Percentiles rank a stretch among this genome's conserved stretches.
Evolutionary conservation across 2,888 invertebrate species (phyloP).

Genomic region (Hydriomena furcata): DNA sequence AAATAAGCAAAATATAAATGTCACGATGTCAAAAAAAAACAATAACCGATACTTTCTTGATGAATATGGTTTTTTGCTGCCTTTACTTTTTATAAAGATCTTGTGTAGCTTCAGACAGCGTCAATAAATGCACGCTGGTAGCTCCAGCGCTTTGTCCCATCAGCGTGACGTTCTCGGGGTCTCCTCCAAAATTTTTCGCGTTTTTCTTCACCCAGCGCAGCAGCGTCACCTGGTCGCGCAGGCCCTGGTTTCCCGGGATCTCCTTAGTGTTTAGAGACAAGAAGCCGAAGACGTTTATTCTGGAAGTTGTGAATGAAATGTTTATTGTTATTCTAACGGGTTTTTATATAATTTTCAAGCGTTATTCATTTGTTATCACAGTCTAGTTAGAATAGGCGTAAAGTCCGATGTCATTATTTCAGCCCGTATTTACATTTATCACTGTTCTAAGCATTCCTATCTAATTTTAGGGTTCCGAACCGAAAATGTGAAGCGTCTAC

Average conservation of each 20-base stretch:
- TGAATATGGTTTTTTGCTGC: too few relatives aligned
- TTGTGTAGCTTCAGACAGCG: constrained; percentile 57
- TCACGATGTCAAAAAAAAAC: neutral
- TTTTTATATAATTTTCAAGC: too few relatives aligned
- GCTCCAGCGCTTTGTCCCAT: constrained; percentile 76
- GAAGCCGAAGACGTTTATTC: constrained; percentile 73
- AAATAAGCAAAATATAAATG: neutral
- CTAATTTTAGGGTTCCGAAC: too few relatives aligned
- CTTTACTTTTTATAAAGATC: constrained; percentile 64
- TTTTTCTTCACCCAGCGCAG: constrained; percentile 70
- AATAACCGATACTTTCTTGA: neutral
- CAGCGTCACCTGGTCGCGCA: constrained; percentile 70
- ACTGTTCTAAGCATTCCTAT: too few relatives aligned
- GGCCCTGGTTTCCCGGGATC: constrained; percentile 74
- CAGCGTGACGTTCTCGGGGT: constrained; percentile 66
- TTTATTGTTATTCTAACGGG: too few relatives aligned
- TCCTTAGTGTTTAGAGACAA: constrained; percentile 60
- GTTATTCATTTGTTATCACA: too few relatives aligned
- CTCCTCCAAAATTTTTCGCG: constrained; percentile 65
- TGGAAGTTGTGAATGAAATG: constrained; percentile 43
- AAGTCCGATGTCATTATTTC: too few relatives aligned
- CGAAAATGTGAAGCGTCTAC: too few relatives aligned
- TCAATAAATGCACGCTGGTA: constrained; percentile 57
- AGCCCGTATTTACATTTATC: too few relatives aligned
- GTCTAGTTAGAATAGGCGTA: too few relatives aligned